Evolutionary conservation across 2,888 invertebrate genomes (phyloP), one percentile per base, ranked within the genome.

Genomic region (Asteroscopus sphinx): DNA sequence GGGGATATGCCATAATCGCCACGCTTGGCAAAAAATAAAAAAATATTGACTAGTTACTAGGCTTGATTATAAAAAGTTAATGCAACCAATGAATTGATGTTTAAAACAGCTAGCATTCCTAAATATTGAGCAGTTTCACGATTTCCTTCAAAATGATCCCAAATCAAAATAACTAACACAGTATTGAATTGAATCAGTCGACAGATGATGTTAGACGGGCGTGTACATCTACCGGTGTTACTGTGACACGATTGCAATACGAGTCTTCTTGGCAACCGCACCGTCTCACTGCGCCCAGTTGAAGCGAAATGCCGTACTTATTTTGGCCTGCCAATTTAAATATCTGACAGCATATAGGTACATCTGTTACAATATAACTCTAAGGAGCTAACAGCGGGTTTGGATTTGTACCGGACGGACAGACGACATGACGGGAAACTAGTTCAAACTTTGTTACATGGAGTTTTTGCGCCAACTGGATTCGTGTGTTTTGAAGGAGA

Each of bases 291-390:
- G 89, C 82, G 87, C 93, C 94, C 93, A 92, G 94, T 89, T 91
- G 81, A 86, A 94, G 93, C 94, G 83, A 93, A 94, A 94, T 94
- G 93, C 85, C 92, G 92, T 76, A 92, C 94, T 94, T 93, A 94
- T 94, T 94, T 94, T 91, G 93, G 94, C 89, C 82, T 90, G 92
- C 93, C 93, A 94, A 93, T 92, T 92, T 86, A 88, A 88, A 91
- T 87, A 83, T 85, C 86, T 78, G 80, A 85, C 82, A 79, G 63
- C 76, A 73, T 82, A 79, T 83, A 85, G 68, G 58, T 80, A 83
- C 73, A 82, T 79, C 72, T 80, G 72, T 56, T 76, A 77, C 68
- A 77, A 71, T 79, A 80, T 73, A 79, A 76, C 67, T 83, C 72
- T 79, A 73, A 73, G 64, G 71, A 79, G 73, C 70, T 69, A 79